Evolutionary conservation across 2,888 invertebrate genomes (phyloP).

Genomic region (Sesia apiformis): DNA sequence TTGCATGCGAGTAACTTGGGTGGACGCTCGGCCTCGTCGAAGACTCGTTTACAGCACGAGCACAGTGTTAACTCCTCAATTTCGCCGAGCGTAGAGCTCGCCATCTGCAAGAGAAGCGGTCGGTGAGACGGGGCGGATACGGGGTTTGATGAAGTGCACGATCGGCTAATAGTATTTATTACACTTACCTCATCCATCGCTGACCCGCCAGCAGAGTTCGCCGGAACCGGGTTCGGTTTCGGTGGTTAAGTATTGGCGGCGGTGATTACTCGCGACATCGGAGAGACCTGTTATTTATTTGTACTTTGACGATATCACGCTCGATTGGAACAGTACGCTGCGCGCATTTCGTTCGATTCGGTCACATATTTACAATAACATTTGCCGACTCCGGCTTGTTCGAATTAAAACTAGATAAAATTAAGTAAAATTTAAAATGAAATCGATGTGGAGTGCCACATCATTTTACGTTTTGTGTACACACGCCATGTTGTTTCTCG

Average conservation of each 20-base stretch:
- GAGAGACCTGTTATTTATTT: too few relatives aligned
- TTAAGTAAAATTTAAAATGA: constrained; percentile 20
- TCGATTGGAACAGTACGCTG: constrained; percentile 1
- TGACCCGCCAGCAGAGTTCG: constrained; percentile 22
- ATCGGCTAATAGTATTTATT: too few relatives aligned
- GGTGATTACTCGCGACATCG: not conserved
- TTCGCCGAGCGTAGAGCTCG: constrained; percentile 77
- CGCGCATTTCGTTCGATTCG: constrained; percentile 13
- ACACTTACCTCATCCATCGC: not conserved
- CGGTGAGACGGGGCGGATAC: not conserved
- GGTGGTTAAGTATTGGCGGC: not conserved
- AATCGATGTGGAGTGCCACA: constrained; percentile 28
- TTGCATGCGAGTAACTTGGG: constrained; percentile 84
- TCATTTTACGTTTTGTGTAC: constrained; percentile 40
- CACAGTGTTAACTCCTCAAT: constrained; percentile 84
- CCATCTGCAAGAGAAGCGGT: constrained; percentile 47
- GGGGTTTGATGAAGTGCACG: not conserved
- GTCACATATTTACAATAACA: constrained; percentile 17
- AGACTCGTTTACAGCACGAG: constrained; percentile 83
- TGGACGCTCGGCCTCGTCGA: constrained; percentile 81
- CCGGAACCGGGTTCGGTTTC: constrained; percentile 3
- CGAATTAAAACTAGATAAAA: constrained; percentile 4
- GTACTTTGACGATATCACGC: too few relatives aligned
- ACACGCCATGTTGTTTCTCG: constrained; percentile 34
- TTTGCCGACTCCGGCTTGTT: constrained; percentile 10